phyloP scores from a whole-genome alignment of 2,888 invertebrate genomes.

The Euclidia mi region DNA sequence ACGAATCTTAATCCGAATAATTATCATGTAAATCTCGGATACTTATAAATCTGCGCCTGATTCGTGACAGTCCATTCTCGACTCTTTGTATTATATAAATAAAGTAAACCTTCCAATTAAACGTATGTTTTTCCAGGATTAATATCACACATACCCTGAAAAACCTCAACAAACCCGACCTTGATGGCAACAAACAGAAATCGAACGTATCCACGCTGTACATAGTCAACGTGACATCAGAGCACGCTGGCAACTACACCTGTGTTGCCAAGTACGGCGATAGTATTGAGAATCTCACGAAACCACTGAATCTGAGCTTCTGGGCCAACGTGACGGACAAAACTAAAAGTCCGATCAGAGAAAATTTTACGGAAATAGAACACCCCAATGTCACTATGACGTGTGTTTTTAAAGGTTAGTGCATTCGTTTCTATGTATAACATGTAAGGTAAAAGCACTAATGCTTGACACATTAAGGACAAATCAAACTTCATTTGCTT shows the following conservation, averaged over 20 bases:
- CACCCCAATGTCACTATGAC: slow-evolving; percentile 62
- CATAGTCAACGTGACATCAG: slow-evolving; percentile 65
- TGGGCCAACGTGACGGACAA: slow-evolving; percentile 62
- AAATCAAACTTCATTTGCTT: no score
- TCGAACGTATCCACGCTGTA: slow-evolving; percentile 65
- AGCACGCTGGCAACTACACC: slow-evolving; percentile 77
- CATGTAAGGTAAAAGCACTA: neutral
- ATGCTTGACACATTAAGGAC: no score
- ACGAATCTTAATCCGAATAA: no score
- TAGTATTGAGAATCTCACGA: slow-evolving; percentile 33
- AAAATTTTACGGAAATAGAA: slow-evolving; percentile 64
- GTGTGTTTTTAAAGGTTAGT: slow-evolving; percentile 82
- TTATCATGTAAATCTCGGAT: no score
- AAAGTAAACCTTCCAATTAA: no score
- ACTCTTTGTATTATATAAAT: no score
- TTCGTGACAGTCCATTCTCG: no score
- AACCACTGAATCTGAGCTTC: slow-evolving; percentile 70
- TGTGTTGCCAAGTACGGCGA: slow-evolving; percentile 66
- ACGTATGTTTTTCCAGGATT: slow-evolving; percentile 66
- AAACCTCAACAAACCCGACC: no score
- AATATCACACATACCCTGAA: slow-evolving; percentile 55
- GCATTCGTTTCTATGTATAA: neutral
- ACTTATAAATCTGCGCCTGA: no score
- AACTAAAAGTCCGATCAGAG: slow-evolving; percentile 62
- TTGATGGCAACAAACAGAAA: slow-evolving; percentile 65